These are phyloP conservation scores for Agrochola litura DNA, from an alignment of 2,888 invertebrate species.

Conservation along the genomic window DNA sequence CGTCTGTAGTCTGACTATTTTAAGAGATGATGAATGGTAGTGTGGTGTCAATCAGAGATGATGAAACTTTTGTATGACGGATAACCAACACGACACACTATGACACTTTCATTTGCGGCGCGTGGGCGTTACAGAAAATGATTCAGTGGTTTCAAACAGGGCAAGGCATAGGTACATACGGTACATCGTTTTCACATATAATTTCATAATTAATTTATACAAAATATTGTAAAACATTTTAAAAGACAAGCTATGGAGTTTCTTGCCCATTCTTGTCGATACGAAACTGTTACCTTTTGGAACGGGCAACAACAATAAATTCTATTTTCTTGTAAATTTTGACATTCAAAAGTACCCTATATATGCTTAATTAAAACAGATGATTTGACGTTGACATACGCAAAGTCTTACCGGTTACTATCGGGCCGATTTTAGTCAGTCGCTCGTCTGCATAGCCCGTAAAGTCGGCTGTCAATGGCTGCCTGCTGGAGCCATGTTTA, in stretches of 20 bases:
- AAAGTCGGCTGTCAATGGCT: conserved; percentile 76
- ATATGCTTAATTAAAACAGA: no score
- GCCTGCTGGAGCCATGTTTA: conserved; percentile 77
- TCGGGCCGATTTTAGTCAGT: neutral
- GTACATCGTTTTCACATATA: no score
- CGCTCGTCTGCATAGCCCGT: conserved; percentile 51
- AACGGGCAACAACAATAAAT: no score
- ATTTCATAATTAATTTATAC: no score
- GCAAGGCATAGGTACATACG: no score
- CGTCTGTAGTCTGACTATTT: conserved; percentile 9
- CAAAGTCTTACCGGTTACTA: neutral
- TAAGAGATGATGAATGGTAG: conserved; percentile 20
- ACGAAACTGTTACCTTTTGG: no score
- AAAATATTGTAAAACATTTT: no score
- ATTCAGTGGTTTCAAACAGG: conserved; percentile 1
- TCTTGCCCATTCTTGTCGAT: no score
- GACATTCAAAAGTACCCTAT: no score
- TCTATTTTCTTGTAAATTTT: no score
- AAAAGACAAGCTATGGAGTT: no score
- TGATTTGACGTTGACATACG: neutral
- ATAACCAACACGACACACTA: neutral
- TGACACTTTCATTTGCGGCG: neutral
- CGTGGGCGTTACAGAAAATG: conserved; percentile 5
- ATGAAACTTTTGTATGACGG: neutral
- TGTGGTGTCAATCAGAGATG: conserved; percentile 28